phyloP scores from a whole-genome alignment of 1,140 invertebrate genomes.

The Agrypnia vestita region DNA sequence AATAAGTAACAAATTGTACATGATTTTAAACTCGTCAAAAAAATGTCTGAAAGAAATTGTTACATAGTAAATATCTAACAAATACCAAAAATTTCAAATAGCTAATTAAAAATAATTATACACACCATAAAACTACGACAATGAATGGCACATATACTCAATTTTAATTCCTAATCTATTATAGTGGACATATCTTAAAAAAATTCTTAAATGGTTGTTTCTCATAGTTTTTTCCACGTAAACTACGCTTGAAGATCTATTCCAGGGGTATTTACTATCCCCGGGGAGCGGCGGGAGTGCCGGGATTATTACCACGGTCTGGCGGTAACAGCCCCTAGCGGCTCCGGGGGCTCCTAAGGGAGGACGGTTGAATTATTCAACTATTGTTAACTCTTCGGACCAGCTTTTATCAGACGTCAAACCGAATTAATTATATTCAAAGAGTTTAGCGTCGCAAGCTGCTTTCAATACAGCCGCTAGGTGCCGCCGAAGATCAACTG shows the following conservation, averaged over 20 bases:
- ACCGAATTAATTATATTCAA: slow-evolving; percentile 37
- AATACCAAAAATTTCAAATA: no score
- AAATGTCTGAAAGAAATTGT: no score
- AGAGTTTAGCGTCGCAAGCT: slow-evolving; percentile 15
- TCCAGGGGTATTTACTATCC: slow-evolving; percentile 4
- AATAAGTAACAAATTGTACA: no score
- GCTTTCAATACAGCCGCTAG: background rate
- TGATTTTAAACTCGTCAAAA: no score
- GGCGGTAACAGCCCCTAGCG: background rate
- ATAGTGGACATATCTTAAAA: no score
- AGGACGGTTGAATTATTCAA: slow-evolving; percentile 9
- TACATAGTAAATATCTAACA: no score
- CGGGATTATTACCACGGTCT: slow-evolving; percentile 16
- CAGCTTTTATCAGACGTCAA: slow-evolving; percentile 24
- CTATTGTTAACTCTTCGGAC: slow-evolving; percentile 21
- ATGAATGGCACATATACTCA: no score
- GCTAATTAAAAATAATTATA: no score
- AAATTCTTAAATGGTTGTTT: no score
- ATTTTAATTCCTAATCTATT: no score
- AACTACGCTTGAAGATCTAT: background rate
- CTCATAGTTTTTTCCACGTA: background rate
- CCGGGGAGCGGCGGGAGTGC: background rate
- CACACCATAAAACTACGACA: no score
- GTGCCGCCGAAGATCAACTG: no score
- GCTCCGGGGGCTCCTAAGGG: slow-evolving; percentile 4